Conservation (phyloP, 2,113 vertebrate species). For the Solenodon paradoxus region DNA sequence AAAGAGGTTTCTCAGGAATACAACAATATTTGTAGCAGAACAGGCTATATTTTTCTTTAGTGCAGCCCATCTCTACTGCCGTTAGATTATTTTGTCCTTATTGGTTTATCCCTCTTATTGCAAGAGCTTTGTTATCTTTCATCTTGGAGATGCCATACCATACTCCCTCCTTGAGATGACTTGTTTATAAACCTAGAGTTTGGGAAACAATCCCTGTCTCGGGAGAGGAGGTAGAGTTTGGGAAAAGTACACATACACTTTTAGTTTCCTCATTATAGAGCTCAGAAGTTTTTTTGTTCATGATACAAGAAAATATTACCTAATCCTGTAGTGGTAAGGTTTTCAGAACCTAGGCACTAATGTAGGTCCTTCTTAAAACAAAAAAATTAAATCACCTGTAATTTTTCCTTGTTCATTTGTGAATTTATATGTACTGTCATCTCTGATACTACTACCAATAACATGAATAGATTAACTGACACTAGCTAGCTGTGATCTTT, state of each 20-base stretch:
- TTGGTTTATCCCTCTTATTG: neutral
- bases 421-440: neutral
- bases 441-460: neutral
- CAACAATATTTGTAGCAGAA: neutral
- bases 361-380: neutral
- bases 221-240: neutral
- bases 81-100: neutral
- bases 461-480: neutral
- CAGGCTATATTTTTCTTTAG: neutral
- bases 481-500: neutral
- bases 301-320: neutral
- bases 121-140: neutral
- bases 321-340: neutral
- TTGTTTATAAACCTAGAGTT: neutral
- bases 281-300: neutral
- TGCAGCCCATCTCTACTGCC: neutral
- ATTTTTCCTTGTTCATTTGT: neutral
- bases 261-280: neutral
- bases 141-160: neutral
- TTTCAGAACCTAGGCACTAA: neutral
- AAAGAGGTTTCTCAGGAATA: neutral
- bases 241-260: neutral
- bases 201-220: neutral
- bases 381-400: neutral
- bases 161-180: neutral